Evolutionary conservation across 1,140 invertebrate genomes (phyloP), one percentile per base, ranked within the genome.

Genomic region (Procambarus clarkii): DNA sequence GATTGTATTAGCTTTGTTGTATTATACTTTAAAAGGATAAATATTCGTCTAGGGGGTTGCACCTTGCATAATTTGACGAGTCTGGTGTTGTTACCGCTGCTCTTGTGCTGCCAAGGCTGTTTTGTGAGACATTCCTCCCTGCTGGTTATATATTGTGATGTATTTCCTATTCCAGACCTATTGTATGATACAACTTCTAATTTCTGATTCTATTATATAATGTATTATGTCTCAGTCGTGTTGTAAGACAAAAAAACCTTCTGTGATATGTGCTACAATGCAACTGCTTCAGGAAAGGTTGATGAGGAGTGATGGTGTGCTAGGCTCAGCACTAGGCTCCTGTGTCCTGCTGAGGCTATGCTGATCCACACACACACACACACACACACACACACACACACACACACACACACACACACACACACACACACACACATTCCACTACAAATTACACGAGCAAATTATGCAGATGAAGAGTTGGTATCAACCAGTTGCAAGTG

Each of bases 211-310:
- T 81, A 8, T 58, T 58, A 34, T 54, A 34, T 54, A 45, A n/a
- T 81, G 48, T 81, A 50, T n/a, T 45, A 78, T 45, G 18, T 78
- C 54, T 69, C 81, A 69, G 81, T 83, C 81, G 81, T 83, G 50
- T 83, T 69, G 81, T 83, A 82, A 82, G 48, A 50, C 48, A 76
- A n/a, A 64, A 69, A 64, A 91, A 84, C 76, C 58, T 91, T 86
- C 89, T 91, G 89, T 91, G 89, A 91, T 91, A 91, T 80, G 76
- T 84, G 58, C 89, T 82, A 86, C 89, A 91, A 91, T 91, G 89
- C 89, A 91, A 86, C 46, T 78, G 44, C 69, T 74, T 74, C 69
- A 74, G 69, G 69, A 24, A 24, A 74, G n/a, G 69, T 74, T 74
- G 69, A 74, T 5, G 18, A 74, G 69, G 8, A 8, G 34, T 74